Evolutionary conservation across 2,797 vertebrate species (phyloP), one percentile per base, ranked within the genome.

Genomic region (Pipistrellus pipistrellus): DNA sequence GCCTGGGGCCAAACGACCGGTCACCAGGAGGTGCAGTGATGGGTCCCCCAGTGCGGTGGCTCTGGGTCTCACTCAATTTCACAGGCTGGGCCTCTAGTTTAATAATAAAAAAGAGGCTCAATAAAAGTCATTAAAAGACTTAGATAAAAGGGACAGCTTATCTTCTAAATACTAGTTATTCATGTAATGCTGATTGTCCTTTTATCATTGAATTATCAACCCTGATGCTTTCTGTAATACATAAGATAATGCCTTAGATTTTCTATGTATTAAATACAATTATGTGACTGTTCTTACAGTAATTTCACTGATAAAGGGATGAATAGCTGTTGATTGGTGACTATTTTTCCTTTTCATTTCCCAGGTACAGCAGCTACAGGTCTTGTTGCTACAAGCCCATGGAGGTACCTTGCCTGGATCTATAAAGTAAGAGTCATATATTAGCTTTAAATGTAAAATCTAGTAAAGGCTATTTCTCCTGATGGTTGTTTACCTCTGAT

Each of bases 291-390:
- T 57, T 89, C 85, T 92, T 64, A 0, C 59, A 30, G 41, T 89
- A 51, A 73, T 93, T 92, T 84, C 27, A 66, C 46, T 88, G n/a
- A 81, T 13, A 88, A 90, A 90, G 21, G 71, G 51, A 72, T 94
- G 78, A 93, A 9, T 95, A 93, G 64, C 46, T 89, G 96, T 96
- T 73, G 72, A 32, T 81, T 90, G 12, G 8, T 69, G 53, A 85
- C 85, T 93, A 0, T 91, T 97, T 97, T 92, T 85, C 93, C 30
- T 97, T 92, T 96, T 83, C 92, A 88, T 88, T 30, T 64, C 48
- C 9, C 85, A 99, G 99, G 98, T 99, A 15, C 99, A 99, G 94
- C 99, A 99, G 94, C 98, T 99, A 53, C 99, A 99, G 97, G 99
- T 99, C 89, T 98, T 99, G 98, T 97, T 99, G 27, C 98, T 99